phyloP scores from a whole-genome alignment of 2,888 invertebrate genomes.

The Eupelmus urozonus region DNA sequence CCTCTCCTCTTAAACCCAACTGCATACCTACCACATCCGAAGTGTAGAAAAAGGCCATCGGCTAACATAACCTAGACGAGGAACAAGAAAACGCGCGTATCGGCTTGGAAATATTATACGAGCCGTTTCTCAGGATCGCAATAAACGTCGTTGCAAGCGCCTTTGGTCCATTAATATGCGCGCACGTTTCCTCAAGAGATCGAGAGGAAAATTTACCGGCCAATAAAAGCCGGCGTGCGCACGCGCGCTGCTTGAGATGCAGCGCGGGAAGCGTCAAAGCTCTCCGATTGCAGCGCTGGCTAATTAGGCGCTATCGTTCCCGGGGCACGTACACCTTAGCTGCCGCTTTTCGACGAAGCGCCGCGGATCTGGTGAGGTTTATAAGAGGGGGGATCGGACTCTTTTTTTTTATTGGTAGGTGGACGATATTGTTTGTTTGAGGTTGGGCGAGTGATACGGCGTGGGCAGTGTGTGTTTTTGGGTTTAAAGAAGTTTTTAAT shows the following conservation, averaged over 20 bases:
- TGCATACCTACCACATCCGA: background rate
- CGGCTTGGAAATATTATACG: slow-evolving; percentile 50
- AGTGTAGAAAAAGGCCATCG: background rate
- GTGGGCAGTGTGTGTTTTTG: too few species aligned
- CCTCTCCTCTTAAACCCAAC: too few species aligned
- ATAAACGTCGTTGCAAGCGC: slow-evolving; percentile 45
- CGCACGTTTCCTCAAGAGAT: slow-evolving; percentile 9
- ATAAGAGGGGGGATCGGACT: too few species aligned
- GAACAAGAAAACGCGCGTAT: background rate
- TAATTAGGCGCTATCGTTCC: slow-evolving; percentile 64
- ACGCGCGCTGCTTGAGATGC: slow-evolving; percentile 34
- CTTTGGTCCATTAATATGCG: slow-evolving; percentile 38
- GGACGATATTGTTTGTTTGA: too few species aligned
- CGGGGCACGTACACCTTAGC: slow-evolving; percentile 58
- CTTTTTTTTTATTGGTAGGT: too few species aligned
- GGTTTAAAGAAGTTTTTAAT: too few species aligned
- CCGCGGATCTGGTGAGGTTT: too few species aligned
- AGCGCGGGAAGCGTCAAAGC: slow-evolving; percentile 54
- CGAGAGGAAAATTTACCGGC: slow-evolving; percentile 36
- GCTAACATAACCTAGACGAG: too few species aligned
- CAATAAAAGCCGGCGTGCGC: slow-evolving; percentile 30
- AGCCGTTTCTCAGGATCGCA: slow-evolving; percentile 40
- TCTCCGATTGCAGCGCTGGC: slow-evolving; percentile 61
- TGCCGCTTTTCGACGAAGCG: too few species aligned
- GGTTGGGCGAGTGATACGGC: too few species aligned